A percentile compares a stretch with the other conserved stretches of the same genome.
phyloP scores from a whole-genome alignment of 2,888 invertebrate species.

The Nineta flava region DNA sequence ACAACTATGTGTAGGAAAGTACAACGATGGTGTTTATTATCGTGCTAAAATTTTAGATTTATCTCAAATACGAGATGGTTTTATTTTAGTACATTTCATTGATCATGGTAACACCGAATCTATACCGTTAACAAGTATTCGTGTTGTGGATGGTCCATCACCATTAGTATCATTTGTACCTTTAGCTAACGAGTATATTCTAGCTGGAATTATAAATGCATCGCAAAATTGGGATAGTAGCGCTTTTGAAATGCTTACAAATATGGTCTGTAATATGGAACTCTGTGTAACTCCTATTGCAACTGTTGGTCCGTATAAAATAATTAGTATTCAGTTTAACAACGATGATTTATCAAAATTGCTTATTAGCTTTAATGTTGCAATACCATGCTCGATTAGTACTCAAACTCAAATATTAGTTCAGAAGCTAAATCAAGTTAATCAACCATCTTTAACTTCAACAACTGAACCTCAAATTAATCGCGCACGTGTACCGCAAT shows the following conservation, averaged over 20 bases:
- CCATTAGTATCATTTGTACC: constrained; percentile 29
- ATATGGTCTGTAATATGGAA: constrained; percentile 27
- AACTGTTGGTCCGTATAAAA: constrained; percentile 24
- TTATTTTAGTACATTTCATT: constrained; percentile 48
- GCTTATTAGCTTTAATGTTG: constrained; percentile 30
- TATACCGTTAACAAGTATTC: constrained; percentile 39
- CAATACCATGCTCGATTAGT: constrained; percentile 28
- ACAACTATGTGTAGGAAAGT: constrained; percentile 47
- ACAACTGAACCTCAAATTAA: background rate
- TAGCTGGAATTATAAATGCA: constrained; percentile 37
- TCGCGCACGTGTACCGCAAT: background rate
- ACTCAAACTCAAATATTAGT: constrained; percentile 29
- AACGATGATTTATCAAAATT: constrained; percentile 33
- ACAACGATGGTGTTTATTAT: constrained; percentile 47
- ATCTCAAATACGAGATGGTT: constrained; percentile 30
- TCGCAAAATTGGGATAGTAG: constrained; percentile 37
- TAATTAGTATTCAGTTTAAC: constrained; percentile 33
- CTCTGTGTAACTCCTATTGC: constrained; percentile 19
- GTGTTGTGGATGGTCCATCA: constrained; percentile 37
- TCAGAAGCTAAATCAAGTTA: constrained; percentile 10
- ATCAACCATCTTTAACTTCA: constrained; percentile 28
- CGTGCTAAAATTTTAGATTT: constrained; percentile 41
- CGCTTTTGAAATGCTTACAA: constrained; percentile 26
- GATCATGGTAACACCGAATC: constrained; percentile 50
- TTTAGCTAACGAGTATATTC: constrained; percentile 41